phyloP scores from a whole-genome alignment of 2,888 invertebrate genomes.

The Ryuthela nishihirai region DNA sequence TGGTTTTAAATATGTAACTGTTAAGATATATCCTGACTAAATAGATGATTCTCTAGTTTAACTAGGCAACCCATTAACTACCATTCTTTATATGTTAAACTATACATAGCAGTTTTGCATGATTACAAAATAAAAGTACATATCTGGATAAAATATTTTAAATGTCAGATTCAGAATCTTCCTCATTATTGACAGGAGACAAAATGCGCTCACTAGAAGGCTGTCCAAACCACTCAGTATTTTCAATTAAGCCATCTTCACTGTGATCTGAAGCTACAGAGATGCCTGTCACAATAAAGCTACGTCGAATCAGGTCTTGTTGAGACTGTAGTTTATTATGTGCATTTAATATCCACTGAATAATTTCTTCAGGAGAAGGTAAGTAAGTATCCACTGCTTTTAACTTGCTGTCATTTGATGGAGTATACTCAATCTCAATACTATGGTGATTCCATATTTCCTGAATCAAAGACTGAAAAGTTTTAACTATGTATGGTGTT shows the following conservation, averaged over 20 bases:
- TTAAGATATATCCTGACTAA: too few species aligned
- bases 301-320: constrained; percentile 24
- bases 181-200: constrained; percentile 27
- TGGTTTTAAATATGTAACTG: too few species aligned
- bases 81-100: too few species aligned
- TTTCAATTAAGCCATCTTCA: constrained; percentile 21
- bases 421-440: too few species aligned
- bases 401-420: neutral
- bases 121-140: neutral
- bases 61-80: too few species aligned
- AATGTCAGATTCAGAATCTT: constrained; percentile 19
- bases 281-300: constrained; percentile 30
- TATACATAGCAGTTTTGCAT: neutral
- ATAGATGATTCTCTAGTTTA: too few species aligned
- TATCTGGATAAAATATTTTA: constrained; percentile 11
- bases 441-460: constrained; percentile 13
- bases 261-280: constrained; percentile 26
- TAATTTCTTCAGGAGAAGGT: constrained; percentile 12
- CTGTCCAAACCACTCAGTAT: constrained; percentile 30
- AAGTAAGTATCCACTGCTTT: constrained; percentile 14
- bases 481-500: constrained; percentile 15
- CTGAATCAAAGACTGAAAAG: constrained; percentile 19
- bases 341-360: constrained; percentile 20
- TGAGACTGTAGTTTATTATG: constrained; percentile 6
- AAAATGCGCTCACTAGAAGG: constrained; percentile 26